Base-by-base conservation (phyloP, 2,113 vertebrate species). In the Cyanoramphus novaezelandiae region DNA sequence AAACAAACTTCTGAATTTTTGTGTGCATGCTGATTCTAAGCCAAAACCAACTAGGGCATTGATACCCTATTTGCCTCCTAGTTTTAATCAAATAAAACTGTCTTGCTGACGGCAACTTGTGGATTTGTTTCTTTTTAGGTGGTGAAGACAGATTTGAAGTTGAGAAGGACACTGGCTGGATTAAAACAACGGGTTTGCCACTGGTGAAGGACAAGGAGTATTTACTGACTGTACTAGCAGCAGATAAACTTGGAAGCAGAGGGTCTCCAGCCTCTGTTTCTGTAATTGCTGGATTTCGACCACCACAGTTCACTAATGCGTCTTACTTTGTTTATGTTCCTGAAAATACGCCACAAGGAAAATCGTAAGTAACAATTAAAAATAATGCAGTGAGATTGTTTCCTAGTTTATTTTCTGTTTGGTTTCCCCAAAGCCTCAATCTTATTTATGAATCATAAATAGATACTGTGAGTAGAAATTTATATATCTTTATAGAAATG, bases 61-160 rank as follows among this genome's bases (percentile, higher is more conserved):
- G 17, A 39, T 17, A 47, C 11, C 2, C 0, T 59, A 19, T 78
- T 89, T 3, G 43, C 23, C 10, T 72, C n/a, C 27, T 50, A 44
- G 24, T 87, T 85, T 60, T 63, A 71, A 60, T 69, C 11, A 49
- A 86, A 9, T 41, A 29, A 82, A 88, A 65, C 27, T 28, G 0
- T 86, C 28, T 52, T 17, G 2, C 25, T 77, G 41, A 77, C 28
- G 47, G 11, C 10, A 49, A 0, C 76, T 74, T 86, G 21, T 88
- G 65, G 18, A 28, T 6, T 1, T 76, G 23, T 88, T 94, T 39
- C 68, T 86, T 90, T 90, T 28, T 86, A 99, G 99, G 99, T n/a
- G 98, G 99, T 8, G 99, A 99, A 47, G 98, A 97, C 13, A 98
- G 98, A 64, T 99, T 99, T 87, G 98, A 98, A 59, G 98, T 99